Evolutionary conservation across 2,797 vertebrate genomes (phyloP), one percentile per base, ranked within the genome.

Genomic region (Ctenopoma kingsleyae): DNA sequence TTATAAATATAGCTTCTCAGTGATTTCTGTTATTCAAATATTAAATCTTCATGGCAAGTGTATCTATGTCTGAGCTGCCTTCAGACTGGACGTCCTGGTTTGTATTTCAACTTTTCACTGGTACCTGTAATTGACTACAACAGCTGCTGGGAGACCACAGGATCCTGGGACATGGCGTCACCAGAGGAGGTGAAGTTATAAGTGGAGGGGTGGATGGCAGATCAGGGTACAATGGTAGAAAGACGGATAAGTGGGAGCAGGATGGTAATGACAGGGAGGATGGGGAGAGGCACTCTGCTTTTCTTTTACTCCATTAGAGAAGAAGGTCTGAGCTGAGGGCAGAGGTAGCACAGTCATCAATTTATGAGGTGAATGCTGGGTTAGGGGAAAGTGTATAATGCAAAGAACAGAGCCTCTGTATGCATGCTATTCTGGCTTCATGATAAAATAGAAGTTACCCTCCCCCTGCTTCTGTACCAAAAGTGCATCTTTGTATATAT

Each of bases 301-400:
- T 65, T 72, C 48, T 76, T 64, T 73, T 54, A 60, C 57, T 55
- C 76, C 81, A 87, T 83, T 86, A 80, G 68, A 74, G 52, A 67
- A 57, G 40, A 74, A 48, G 38, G 73, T 76, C 79, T 60, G 69
- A 76, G 72, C 38, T 64, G 43, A 16, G 69, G 68, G 20, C 49
- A 63, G 68, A 63, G 1, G 69, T 51, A 80, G 76, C 48, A 38
- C 54, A 64, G 62, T 74, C 71, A 88, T 89, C 76, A 89, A 82
- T 85, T 80, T 75, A 66, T n/a, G 16, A 54, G 76, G 81, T 89
- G 69, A 85, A 68, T 11, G 25, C 75, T 8, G 76, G 83, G 82
- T 86, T 71, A 86, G 15, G 19, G 54, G 55, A 74, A 76, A 69
- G 60, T 64, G 73, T 49, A 76, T 61, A 70, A 83, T 78, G 71